Conservation (phyloP, 2,888 invertebrate species). For the Tipula unca region DNA sequence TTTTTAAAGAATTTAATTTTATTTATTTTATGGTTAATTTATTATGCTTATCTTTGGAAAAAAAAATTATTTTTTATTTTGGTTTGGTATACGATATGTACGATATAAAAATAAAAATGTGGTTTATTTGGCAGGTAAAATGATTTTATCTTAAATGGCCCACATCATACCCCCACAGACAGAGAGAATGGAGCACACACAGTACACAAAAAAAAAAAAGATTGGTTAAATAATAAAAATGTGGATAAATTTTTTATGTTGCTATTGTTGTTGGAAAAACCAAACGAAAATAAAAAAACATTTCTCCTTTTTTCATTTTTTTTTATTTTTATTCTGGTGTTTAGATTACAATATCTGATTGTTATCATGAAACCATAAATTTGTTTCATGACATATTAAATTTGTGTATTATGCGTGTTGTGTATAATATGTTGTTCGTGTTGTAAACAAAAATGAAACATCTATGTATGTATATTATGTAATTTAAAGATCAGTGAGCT, state of each 20-base stretch:
- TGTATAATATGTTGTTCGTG: not conserved
- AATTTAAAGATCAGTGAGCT: not conserved
- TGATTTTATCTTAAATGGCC: not conserved
- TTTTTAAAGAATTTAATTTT: not conserved
- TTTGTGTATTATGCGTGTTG: not conserved
- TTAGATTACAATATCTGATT: not conserved
- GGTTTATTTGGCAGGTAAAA: not conserved
- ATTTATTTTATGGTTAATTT: not conserved
- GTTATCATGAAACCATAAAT: not conserved
- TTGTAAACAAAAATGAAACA: not conserved
- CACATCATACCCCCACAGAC: not conserved
- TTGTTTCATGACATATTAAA: constrained; percentile 4
- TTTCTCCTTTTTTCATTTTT: not conserved
- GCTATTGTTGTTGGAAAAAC: not conserved
- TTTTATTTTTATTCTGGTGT: not conserved
- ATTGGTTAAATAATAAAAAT: constrained; percentile 3
- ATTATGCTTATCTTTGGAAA: not conserved
- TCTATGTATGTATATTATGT: not conserved
- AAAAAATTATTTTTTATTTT: not conserved
- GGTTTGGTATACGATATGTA: no score
- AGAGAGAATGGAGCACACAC: not conserved
- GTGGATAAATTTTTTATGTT: not conserved
- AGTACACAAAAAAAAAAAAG: not conserved
- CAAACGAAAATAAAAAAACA: not conserved
- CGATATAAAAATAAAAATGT: not conserved